Percentiles rank a stretch among this genome's conserved stretches.
Evolutionary conservation across 2,113 vertebrate species (phyloP).

Genomic region (Argyrosomus japonicus): DNA sequence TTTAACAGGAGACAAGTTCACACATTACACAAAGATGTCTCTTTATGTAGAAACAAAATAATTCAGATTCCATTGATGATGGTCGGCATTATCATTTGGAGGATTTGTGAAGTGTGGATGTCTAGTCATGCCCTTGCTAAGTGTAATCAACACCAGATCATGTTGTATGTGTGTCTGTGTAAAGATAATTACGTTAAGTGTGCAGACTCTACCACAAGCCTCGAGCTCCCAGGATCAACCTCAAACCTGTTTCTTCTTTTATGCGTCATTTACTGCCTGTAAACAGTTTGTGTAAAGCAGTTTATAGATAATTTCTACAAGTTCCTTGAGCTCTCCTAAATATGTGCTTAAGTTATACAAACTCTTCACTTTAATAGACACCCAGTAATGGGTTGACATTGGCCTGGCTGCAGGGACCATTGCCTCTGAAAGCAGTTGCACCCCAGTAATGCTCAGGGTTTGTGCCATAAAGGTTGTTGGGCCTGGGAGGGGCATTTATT

Average conservation of each 20-base stretch:
- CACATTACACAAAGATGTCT: slow-evolving; percentile 15
- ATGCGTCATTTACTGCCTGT: slow-evolving; percentile 79
- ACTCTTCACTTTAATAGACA: slow-evolving; percentile 59
- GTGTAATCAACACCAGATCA: slow-evolving; percentile 42
- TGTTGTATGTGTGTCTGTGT: slow-evolving; percentile 25
- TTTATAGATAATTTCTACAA: slow-evolving; percentile 78
- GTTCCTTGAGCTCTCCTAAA: slow-evolving; percentile 53
- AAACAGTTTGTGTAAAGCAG: slow-evolving; percentile 78
- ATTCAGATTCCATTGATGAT: background rate
- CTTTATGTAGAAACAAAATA: background rate
- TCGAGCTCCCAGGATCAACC: slow-evolving; percentile 51
- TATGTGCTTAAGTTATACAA: slow-evolving; percentile 67
- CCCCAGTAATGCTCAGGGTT: slow-evolving; percentile 23
- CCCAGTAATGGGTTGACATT: slow-evolving; percentile 44
- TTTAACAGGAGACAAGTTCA: slow-evolving; percentile 54
- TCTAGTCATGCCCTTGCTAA: slow-evolving; percentile 10
- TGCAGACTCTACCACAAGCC: slow-evolving; percentile 52
- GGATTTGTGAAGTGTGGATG: slow-evolving; percentile 23
- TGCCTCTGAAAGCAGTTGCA: slow-evolving; percentile 45
- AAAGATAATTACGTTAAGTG: slow-evolving; percentile 45
- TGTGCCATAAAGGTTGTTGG: no score
- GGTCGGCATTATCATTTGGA: slow-evolving; percentile 25
- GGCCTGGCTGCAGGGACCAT: slow-evolving; percentile 44
- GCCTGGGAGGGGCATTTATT: no score
- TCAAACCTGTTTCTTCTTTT: slow-evolving; percentile 77